Evolutionary conservation across 2,888 invertebrate species (phyloP).

Genomic region (Plusia festucae): DNA sequence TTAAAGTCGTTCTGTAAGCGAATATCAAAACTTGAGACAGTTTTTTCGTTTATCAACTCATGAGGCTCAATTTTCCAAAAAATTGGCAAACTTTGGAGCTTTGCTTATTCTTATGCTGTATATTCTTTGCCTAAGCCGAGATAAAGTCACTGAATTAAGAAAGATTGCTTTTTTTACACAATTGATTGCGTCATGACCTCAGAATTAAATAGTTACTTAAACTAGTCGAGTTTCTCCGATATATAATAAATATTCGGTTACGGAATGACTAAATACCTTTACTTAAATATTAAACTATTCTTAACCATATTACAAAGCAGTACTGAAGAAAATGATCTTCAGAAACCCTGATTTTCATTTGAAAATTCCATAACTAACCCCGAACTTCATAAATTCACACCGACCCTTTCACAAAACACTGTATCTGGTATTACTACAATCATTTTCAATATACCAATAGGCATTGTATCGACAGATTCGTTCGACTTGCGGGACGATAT

Average conservation of each 20-base stretch:
- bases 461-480: constrained; percentile 82
- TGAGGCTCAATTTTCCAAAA: too few species aligned
- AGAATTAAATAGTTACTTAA: not conserved
- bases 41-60: not conserved
- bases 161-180: too few species aligned
- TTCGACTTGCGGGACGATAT: constrained; percentile 97
- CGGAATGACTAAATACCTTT: constrained; percentile 1
- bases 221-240: not conserved
- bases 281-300: constrained; percentile 2
- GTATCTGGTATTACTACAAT: not conserved
- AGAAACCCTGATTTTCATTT: not conserved
- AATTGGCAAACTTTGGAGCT: too few species aligned
- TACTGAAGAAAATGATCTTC: not conserved
- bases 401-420: constrained; percentile 2
- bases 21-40: not conserved
- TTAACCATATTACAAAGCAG: not conserved
- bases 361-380: not conserved
- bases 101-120: too few species aligned
- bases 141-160: too few species aligned
- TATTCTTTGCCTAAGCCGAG: too few species aligned
- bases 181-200: too few species aligned
- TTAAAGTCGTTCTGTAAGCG: not conserved
- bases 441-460: not conserved
- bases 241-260: not conserved
- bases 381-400: not conserved